phyloP scores from a whole-genome alignment of 92 coral and sea anemone species.

The Meandrina meandrites region DNA sequence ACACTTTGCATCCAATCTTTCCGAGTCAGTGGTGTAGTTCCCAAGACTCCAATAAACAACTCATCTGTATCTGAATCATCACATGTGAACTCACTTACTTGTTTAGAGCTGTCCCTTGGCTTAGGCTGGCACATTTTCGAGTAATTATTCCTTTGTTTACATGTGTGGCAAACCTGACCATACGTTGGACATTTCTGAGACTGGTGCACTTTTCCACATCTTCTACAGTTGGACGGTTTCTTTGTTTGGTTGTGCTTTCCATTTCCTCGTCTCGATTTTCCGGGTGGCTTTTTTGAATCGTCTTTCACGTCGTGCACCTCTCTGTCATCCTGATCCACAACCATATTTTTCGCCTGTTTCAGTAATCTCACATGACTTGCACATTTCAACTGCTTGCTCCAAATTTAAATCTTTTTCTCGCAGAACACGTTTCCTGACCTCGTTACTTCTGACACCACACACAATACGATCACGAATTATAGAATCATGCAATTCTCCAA shows the following conservation, averaged over 20 bases:
- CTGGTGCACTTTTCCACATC: slow-evolving; percentile 18
- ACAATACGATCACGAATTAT: slow-evolving; percentile 36
- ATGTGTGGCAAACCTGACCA: slow-evolving; percentile 20
- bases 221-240: slow-evolving; percentile 14
- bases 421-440: not conserved
- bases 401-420: slow-evolving; percentile 25
- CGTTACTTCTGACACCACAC: slow-evolving; percentile 32
- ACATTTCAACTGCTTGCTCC: slow-evolving; percentile 19
- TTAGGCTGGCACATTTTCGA: slow-evolving; percentile 28
- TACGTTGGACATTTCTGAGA: slow-evolving; percentile 8
- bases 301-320: not conserved
- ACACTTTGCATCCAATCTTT: slow-evolving; percentile 41
- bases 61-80: slow-evolving; percentile 41
- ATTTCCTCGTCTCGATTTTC: not conserved
- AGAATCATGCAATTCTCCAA: slow-evolving; percentile 33
- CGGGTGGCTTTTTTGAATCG: not conserved
- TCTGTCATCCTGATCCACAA: slow-evolving; percentile 10
- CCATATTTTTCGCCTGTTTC: slow-evolving; percentile 21
- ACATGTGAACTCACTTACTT: slow-evolving; percentile 3
- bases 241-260: slow-evolving; percentile 1
- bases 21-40: slow-evolving; percentile 9
- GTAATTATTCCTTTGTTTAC: slow-evolving; percentile 22
- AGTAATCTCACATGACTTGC: slow-evolving; percentile 25
- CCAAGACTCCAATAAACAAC: slow-evolving; percentile 31
- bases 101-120: not conserved